phyloP scores from a whole-genome alignment of 2,113 vertebrate genomes.

The Maylandia zebra region DNA sequence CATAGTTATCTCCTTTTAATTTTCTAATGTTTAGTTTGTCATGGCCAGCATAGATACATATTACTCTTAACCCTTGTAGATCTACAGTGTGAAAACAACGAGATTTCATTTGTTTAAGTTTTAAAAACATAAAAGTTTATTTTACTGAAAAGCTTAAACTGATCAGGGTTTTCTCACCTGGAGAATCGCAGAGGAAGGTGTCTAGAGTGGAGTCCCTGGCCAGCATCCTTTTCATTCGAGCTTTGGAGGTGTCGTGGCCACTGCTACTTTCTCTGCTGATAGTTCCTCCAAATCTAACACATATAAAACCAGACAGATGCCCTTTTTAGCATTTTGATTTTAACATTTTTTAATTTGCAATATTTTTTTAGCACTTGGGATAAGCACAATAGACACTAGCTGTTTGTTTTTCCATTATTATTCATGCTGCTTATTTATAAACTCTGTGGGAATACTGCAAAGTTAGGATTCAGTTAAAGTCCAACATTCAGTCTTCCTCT shows the following conservation, averaged over 20 bases:
- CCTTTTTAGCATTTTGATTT: neutral
- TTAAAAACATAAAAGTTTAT: neutral
- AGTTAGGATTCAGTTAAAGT: neutral
- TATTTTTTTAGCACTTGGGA: neutral
- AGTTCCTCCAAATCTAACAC: neutral
- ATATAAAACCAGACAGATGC: neutral
- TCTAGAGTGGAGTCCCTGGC: slow-evolving; percentile 75
- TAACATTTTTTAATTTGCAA: neutral
- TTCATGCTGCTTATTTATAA: neutral
- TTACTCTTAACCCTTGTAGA: neutral
- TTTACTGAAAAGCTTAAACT: neutral
- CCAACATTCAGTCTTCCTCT: neutral
- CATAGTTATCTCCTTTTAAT: neutral
- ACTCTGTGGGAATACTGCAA: neutral
- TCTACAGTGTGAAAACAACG: neutral
- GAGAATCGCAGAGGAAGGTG: slow-evolving; percentile 87
- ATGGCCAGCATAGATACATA: neutral
- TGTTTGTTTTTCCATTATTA: neutral
- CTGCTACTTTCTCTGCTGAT: slow-evolving; percentile 26
- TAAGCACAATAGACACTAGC: neutral
- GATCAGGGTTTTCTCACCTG: slow-evolving; percentile 60
- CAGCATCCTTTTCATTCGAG: slow-evolving; percentile 80
- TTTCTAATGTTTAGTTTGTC: neutral
- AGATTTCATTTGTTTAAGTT: rapidly evolving
- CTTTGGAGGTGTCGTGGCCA: slow-evolving; percentile 14